phyloP scores from a whole-genome alignment of 2,888 invertebrate genomes.

The Cheilosia urbana region DNA sequence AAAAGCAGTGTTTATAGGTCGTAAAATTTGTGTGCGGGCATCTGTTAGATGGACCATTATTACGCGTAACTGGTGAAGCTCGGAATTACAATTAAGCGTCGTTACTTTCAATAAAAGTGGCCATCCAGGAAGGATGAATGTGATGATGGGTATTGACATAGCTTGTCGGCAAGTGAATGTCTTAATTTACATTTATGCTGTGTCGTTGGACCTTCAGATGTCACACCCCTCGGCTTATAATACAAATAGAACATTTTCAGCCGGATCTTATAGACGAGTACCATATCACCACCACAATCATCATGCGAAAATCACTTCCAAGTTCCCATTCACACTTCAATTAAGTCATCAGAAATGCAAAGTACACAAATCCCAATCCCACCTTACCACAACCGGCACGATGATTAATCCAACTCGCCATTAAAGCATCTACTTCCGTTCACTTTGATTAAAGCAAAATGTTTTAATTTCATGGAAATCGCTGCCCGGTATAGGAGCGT shows the following conservation, averaged over 20 bases:
- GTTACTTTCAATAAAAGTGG: slow-evolving; percentile 29
- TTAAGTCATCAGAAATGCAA: slow-evolving; percentile 49
- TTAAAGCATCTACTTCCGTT: slow-evolving; percentile 70
- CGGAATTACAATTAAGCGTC: slow-evolving; percentile 49
- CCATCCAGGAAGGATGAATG: background rate
- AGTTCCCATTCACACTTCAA: slow-evolving; percentile 61
- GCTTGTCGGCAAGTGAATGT: background rate
- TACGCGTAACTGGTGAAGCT: slow-evolving; percentile 72
- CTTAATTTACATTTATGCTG: background rate
- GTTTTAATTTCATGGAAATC: slow-evolving; percentile 64
- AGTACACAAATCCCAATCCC: slow-evolving; percentile 46
- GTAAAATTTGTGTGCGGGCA: slow-evolving; percentile 67
- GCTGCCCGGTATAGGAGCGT: background rate
- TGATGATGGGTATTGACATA: slow-evolving; percentile 42
- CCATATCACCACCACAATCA: background rate
- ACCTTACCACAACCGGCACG: slow-evolving; percentile 29
- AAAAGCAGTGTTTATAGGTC: slow-evolving; percentile 65
- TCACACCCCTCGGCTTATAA: too few species aligned
- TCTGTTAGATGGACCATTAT: slow-evolving; percentile 52
- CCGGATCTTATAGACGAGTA: slow-evolving; percentile 23
- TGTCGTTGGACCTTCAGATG: too few species aligned
- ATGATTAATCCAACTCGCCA: slow-evolving; percentile 66
- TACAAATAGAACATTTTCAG: background rate
- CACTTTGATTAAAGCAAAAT: slow-evolving; percentile 61
- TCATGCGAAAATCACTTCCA: slow-evolving; percentile 14